Base-by-base conservation (phyloP, 2,797 vertebrate species). In the Paramormyrops hopkinsi region DNA sequence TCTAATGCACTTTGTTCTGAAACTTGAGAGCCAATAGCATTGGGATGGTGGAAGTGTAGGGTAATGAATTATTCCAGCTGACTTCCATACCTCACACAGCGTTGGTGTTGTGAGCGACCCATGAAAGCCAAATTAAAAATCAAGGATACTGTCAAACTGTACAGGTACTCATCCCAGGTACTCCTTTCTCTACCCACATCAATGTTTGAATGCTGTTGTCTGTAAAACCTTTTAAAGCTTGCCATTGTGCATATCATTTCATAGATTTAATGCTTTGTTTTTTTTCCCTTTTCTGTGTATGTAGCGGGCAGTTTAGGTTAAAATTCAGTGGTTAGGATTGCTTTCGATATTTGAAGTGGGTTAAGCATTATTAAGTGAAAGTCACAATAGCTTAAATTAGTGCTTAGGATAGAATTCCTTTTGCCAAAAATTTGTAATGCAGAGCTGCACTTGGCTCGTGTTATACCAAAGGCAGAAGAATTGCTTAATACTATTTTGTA, bases 51-150 rank as follows among this genome's bases (percentile, higher is more conserved):
- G 94, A 96, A 95, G 95, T 97, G 98, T 99, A 99, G 98, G 98
- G 97, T 98, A 99, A 98, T 97, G 96, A 97, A 98, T 99, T 97
- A 98, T 99, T 99, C 97, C 98, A 99, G 98, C 98, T 99, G 98
- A 98, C 98, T 98, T 98, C 98, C 98, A 98, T 97, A 99, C 98
- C 98, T 99, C 98, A 99, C 98, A 99, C 98, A 98, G 98, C 98
- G 98, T 98, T 99, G 98, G 98, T 98, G 98, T 99, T 99, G 98
- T 99, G 98, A 98, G 98, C 98, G 97, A 98, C 98, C 95, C 98
- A 99, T 99, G 98, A 98, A 99, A 98, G 97, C 98, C 98, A 98
- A 99, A 98, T 99, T 99, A 99, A 98, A 99, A 99, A 99, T 99
- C 97, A 98, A 98, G 98, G 98, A 99, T 98, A 99, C 98, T 99